Evolutionary conservation across 53 echinoderm and acorn worm species (phyloP), one percentile per base, ranked within the genome.

Genomic region (Mesocentrotus franciscanus): DNA sequence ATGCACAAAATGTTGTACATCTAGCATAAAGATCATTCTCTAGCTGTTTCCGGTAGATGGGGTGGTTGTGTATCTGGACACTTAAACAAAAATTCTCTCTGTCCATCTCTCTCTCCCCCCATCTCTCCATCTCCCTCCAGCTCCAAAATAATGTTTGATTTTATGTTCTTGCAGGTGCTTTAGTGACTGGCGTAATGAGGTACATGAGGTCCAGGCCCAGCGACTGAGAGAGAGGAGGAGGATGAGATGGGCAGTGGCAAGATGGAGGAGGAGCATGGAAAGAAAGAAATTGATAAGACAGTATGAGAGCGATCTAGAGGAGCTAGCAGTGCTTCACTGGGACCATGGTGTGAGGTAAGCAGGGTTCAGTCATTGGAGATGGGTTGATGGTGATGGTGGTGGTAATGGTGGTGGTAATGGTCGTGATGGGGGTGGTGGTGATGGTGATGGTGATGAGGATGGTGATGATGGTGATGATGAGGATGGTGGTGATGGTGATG

Each of bases 241-340:
- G 32, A 79, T 58, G 59, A 58, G 18, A 61, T 81, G 79, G 66
- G 93, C 15, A 16, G 60, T 78, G 16, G 24, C 6, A 9, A 93
- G 61, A 15, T 93, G 93, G 93, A 93, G 81, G 62, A 60, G 22
- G 33, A 78, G 61, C 56, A 29, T 93, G 33, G 93, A 93, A 59
- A 61, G 16, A 9, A 78, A 61, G 83, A 61, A 33, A 60, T 36
- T 93, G 81, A 33, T 93, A 56, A 42, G 61, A 20, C 79, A 93
- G 81, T 93, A 93, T 61, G 93, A 93, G 93, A 78, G 81, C 17
- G 93, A 93, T 22, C 81, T 93, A 20, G 93, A 93, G 20, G 93
- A 93, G 34, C 62, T 93, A 39, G 93, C 93, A 20, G 56, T 20
- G 20, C 93, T 93, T 8, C 93, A 93, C 81, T 33, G 81, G 93